These are phyloP conservation scores for Todiramphus saurophagus DNA, from an alignment of 2,113 vertebrate species.

Conservation along the genomic window DNA sequence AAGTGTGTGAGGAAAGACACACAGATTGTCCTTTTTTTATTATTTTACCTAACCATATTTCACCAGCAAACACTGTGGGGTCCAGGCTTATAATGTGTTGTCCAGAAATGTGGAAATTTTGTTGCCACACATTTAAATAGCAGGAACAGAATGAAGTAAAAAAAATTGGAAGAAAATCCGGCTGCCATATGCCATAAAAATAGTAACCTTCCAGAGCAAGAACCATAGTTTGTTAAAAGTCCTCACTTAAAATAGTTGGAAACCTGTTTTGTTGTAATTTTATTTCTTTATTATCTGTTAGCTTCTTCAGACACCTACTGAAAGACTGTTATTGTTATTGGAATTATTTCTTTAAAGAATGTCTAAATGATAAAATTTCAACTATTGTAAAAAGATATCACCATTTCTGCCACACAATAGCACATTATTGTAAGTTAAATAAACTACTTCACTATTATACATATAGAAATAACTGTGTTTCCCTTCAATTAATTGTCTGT, in stretches of 20 bases:
- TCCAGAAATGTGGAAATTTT: neutral
- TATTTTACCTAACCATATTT: neutral
- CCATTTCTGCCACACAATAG: neutral
- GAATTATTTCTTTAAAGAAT: neutral
- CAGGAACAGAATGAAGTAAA: neutral
- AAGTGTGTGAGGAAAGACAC: neutral
- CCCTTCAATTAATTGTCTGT: neutral
- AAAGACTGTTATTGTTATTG: neutral
- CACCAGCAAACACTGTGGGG: rapidly evolving
- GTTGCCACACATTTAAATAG: neutral
- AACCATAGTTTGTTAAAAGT: neutral
- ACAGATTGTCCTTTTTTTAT: no score
- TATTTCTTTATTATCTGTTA: neutral
- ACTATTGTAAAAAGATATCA: neutral
- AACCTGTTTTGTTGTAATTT: neutral
- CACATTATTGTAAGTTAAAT: neutral
- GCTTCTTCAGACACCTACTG: neutral
- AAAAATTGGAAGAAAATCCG: neutral
- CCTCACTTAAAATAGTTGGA: neutral
- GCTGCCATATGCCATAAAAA: neutral
- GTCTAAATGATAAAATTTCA: neutral
- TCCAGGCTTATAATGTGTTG: neutral
- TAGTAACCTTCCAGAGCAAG: neutral
- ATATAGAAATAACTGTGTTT: neutral
- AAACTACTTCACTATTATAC: neutral